Base-by-base conservation (phyloP, 1,140 invertebrate genomes). In the Neodiprion lecontei region DNA sequence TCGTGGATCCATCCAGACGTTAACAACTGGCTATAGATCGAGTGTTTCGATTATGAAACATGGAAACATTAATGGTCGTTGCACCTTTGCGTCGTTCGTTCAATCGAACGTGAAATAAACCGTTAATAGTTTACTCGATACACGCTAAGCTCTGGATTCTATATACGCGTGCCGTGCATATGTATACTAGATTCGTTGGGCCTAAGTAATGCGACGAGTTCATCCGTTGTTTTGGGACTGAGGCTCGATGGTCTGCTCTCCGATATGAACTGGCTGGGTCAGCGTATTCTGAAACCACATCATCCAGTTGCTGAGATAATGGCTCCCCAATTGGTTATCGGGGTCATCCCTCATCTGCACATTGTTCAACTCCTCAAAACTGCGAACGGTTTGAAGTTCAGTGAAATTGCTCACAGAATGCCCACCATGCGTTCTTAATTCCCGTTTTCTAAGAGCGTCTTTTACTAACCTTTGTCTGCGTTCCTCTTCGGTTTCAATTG, bases 271-370 rank as follows among this genome's bases (percentile, higher is more conserved):
- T 9, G 79, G 77, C 76, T 82, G 83, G 53, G 75, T 69, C 49
- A 83, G 71, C 12, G 79, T 80, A 72, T 82, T 84, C 68, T 84
- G 83, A 67, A 85, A 85, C 83, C 83, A 84, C 81, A 84, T 77
- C 77, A 83, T 83, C 83, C 82, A 85, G 73, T 83, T 83, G 76
- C 78, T 82, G 53, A 85, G 73, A 69, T 84, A 84, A 77, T 83
- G 80, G 53, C 80, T 79, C 23, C 77, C 78, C 61, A 83, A 75
- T 70, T 79, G 78, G 78, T 77, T 80, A 75, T 83, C 81, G 17
- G 77, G 74, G 75, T 80, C 80, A 70, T 83, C 78, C 53, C 77
- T 82, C 71, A 80, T 79, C 74, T 83, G 79, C 74, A 74, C 77
- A 76, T 81, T 76, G 78, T 81, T 83, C 53, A 83, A 77, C 72